Evolutionary conservation across 2,888 invertebrate species (phyloP).

Genomic region (Maniola hyperantus): DNA sequence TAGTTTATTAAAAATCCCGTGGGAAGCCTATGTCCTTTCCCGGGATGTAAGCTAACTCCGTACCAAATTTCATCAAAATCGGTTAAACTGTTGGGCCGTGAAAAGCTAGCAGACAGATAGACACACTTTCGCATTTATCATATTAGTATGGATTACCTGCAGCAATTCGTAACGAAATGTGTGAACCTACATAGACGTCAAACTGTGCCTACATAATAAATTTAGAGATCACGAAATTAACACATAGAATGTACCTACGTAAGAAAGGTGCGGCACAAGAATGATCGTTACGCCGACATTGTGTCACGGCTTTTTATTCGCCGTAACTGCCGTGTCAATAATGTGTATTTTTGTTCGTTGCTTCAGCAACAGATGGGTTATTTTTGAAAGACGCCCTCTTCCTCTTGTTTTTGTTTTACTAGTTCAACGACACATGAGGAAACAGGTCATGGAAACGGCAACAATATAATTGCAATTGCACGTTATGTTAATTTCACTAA

Average conservation of each 20-base stretch:
- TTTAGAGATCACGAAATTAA: conserved; percentile 16
- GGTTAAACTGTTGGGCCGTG: too few relatives aligned
- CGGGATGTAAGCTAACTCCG: too few relatives aligned
- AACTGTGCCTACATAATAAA: conserved; percentile 8
- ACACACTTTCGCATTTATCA: too few relatives aligned
- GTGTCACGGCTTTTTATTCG: conserved; percentile 60
- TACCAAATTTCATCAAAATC: too few relatives aligned
- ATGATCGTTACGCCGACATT: conserved; percentile 34
- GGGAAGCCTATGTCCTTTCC: too few relatives aligned
- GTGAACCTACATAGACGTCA: too few relatives aligned
- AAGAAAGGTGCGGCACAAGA: conserved; percentile 27
- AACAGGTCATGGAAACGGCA: conserved; percentile 55
- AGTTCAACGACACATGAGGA: conserved; percentile 53
- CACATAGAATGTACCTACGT: conserved; percentile 13
- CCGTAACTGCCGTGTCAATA: conserved; percentile 59
- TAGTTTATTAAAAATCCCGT: too few relatives aligned
- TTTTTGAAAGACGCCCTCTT: conserved; percentile 67
- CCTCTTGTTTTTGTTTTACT: conserved; percentile 62
- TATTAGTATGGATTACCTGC: too few relatives aligned
- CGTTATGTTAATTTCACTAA: background rate
- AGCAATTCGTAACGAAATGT: background rate
- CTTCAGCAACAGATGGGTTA: conserved; percentile 58
- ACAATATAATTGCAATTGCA: conserved; percentile 26
- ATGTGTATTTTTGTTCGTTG: conserved; percentile 56
- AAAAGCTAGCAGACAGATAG: too few relatives aligned